Evolutionary conservation across 2,888 invertebrate species (phyloP), one percentile per base, ranked within the genome.

Genomic region (Autographa pulchrina): DNA sequence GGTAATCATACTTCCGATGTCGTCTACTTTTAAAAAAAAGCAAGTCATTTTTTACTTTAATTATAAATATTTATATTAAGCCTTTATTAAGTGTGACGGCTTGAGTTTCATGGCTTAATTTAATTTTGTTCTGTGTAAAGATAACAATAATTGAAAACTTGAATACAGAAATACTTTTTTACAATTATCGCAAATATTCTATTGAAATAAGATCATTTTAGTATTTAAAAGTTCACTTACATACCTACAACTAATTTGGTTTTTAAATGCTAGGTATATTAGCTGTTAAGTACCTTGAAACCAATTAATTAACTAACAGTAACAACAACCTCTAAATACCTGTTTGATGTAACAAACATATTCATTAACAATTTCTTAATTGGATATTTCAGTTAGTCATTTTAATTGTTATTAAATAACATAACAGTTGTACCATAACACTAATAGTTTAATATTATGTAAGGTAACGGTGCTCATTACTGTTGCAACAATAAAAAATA

Each of bases 81-180:
- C 8, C 48, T 48, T 16, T 14, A 43, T 48, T 16, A 48, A 48
- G n/a, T 43, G 43, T 43, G 43, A 43, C 14, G n/a, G 6, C n/a
- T 48, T 48, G 48, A 48, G 48, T 48, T n/a, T 48, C n/a, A 48
- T 48, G 48, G 48, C 48, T 48, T 48, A 48, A 48, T 48, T 48
- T 48, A 8, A n/a, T 48, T 43, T 16, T 48, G n/a, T 7, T 48
- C n/a, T 16, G n/a, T 48, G 48, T n/a, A 2, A 38, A 38, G 48
- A 48, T 48, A 48, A n/a, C 48, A n/a, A 48, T 48, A n/a, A n/a
- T 48, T n/a, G 5, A n/a, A n/a, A 43, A 43, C 4, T n/a, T n/a
- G 6, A 48, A 7, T n/a, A 6, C 6, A 48, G 0, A 48, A 48
- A n/a, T 6, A 7, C 48, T 48, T 16, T 48, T 48, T 14, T 48